Evolutionary conservation across 2,113 vertebrate genomes (phyloP).

Genomic region (Cavia porcellus): DNA sequence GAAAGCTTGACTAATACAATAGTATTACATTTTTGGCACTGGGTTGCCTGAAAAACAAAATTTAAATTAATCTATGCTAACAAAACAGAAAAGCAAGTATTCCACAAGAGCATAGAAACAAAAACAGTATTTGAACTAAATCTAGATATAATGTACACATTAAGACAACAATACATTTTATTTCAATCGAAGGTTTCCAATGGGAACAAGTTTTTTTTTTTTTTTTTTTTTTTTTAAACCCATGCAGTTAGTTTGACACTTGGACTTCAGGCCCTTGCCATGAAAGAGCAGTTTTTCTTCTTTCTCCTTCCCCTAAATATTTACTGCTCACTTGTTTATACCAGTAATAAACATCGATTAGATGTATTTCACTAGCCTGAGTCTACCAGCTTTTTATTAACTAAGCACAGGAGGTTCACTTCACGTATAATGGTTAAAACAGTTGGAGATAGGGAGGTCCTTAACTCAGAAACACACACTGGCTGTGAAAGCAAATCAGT

Average conservation of each 20-base stretch:
- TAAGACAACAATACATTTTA: not conserved
- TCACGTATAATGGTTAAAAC: not conserved
- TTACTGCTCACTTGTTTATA: slow-evolving; percentile 49
- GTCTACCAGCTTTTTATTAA: not conserved
- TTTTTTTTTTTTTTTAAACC: not conserved
- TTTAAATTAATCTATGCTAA: slow-evolving; percentile 31
- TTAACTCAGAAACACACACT: not conserved
- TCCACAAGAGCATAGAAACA: not conserved
- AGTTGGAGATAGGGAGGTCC: not conserved
- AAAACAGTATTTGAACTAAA: slow-evolving; percentile 23
- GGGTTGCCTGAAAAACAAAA: not conserved
- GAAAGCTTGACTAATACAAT: not conserved
- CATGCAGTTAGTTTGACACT: not conserved
- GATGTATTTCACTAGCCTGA: not conserved
- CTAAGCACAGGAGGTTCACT: not conserved
- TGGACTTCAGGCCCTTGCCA: not conserved
- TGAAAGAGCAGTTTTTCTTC: not conserved
- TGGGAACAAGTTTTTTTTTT: not conserved
- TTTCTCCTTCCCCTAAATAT: not conserved
- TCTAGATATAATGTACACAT: not conserved
- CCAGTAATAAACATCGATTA: slow-evolving; percentile 53
- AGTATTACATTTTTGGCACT: not conserved
- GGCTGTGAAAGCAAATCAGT: slow-evolving; percentile 25
- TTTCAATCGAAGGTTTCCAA: not conserved
- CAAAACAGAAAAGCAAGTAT: slow-evolving; percentile 28